These are phyloP conservation scores for Myanophis thanlyinensis DNA, from an alignment of 2,113 vertebrate species.

Conservation along the genomic window DNA sequence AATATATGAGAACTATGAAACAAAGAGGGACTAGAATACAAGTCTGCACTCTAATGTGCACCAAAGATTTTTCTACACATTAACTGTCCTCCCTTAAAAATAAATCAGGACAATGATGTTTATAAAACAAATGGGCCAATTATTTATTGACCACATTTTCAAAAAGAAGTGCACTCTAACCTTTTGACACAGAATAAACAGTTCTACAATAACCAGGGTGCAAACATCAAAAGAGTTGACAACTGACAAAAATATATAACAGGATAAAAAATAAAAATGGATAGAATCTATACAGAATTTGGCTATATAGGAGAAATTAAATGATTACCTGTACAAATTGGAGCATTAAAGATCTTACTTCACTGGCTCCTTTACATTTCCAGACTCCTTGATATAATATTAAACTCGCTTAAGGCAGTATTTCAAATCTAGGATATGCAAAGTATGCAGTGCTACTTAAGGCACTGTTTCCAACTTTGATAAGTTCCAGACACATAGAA, in stretches of 20 bases:
- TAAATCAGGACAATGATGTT: slow-evolving; percentile 43
- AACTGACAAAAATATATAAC: slow-evolving; percentile 1
- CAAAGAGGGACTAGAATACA: slow-evolving; percentile 37
- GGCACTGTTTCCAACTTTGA: not conserved
- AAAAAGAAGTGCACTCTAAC: slow-evolving; percentile 27
- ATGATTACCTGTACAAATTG: not conserved
- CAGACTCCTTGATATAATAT: not conserved
- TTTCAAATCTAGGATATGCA: not conserved
- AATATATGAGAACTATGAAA: slow-evolving; percentile 32
- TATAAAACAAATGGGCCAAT: slow-evolving; percentile 30
- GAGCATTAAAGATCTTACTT: not conserved
- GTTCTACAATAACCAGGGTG: not conserved
- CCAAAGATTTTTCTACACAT: slow-evolving; percentile 36
- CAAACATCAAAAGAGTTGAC: not conserved
- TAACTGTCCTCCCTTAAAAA: slow-evolving; percentile 38
- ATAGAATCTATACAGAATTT: not conserved
- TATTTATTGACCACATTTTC: slow-evolving; percentile 38
- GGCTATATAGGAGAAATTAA: not conserved
- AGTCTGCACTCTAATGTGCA: slow-evolving; percentile 45
- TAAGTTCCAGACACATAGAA: not conserved
- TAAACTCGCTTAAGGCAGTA: not conserved
- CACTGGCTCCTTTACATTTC: not conserved
- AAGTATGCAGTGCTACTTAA: not conserved
- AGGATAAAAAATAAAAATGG: not conserved
- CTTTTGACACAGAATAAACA: slow-evolving; percentile 27